phyloP scores from a whole-genome alignment of 2,797 vertebrate species.

The Brotula barbata region DNA sequence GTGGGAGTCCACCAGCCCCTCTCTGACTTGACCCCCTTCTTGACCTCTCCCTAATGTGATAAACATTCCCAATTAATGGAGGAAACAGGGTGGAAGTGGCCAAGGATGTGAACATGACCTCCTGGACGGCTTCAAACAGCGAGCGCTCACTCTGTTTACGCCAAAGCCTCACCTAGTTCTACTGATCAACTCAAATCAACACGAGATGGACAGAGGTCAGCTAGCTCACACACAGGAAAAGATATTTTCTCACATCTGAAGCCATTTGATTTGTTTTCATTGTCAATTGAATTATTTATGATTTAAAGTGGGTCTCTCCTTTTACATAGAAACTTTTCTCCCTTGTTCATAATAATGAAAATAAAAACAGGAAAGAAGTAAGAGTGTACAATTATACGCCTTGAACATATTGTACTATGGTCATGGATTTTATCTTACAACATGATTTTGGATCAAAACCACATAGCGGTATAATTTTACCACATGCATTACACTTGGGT shows the following conservation, averaged over 20 bases:
- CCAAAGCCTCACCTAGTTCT: slow-evolving; percentile 54
- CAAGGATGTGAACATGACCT: slow-evolving; percentile 71
- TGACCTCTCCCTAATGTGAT: slow-evolving; percentile 74
- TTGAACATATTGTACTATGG: no score
- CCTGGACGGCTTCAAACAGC: slow-evolving; percentile 65
- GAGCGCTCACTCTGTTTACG: slow-evolving; percentile 64
- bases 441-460: no score
- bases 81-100: slow-evolving; percentile 74
- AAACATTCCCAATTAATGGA: slow-evolving; percentile 77
- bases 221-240: slow-evolving; percentile 38
- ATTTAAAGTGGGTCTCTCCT: neutral
- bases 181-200: slow-evolving; percentile 30
- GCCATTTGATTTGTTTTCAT: neutral
- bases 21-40: slow-evolving; percentile 61
- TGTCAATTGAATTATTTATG: neutral
- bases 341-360: no score
- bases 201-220: slow-evolving; percentile 40
- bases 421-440: no score
- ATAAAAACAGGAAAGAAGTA: no score
- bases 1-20: slow-evolving; percentile 53
- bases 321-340: neutral
- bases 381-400: no score
- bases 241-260: neutral
- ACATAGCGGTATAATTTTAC: no score
- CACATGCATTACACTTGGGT: no score